Percentiles rank a stretch among this genome's conserved stretches.
Evolutionary conservation across 1,140 invertebrate species (phyloP).

Genomic region (Sesamia nonagrioides): DNA sequence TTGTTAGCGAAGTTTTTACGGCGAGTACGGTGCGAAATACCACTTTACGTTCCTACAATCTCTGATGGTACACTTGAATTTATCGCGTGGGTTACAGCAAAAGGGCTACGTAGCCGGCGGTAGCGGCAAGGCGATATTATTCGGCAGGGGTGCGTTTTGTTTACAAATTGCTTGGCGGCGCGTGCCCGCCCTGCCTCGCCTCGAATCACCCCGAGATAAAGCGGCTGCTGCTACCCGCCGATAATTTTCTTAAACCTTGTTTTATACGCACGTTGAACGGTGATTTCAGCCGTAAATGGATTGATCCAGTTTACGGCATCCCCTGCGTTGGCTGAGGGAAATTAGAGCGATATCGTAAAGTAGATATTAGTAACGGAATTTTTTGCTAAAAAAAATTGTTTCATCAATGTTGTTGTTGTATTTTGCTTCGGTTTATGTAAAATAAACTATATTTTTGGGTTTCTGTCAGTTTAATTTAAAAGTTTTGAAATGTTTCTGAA

Average conservation of each 20-base stretch:
- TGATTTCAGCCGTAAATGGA: conserved; percentile 61
- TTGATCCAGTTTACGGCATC: conserved; percentile 58
- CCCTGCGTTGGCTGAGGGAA: conserved; percentile 18
- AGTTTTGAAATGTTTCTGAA: conserved; percentile 6
- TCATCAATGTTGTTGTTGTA: neutral
- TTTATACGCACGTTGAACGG: conserved; percentile 65
- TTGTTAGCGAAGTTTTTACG: conserved; percentile 44
- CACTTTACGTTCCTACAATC: conserved; percentile 67
- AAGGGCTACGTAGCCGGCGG: conserved; percentile 64
- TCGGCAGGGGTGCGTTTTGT: conserved; percentile 76
- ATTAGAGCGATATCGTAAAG: conserved; percentile 39
- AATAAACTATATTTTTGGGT: too few relatives aligned
- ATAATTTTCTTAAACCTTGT: conserved; percentile 71
- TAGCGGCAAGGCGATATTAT: conserved; percentile 68
- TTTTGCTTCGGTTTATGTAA: neutral
- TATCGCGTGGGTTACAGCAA: conserved; percentile 58
- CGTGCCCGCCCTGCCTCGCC: conserved; percentile 65
- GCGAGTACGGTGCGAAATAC: conserved; percentile 49
- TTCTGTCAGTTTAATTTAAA: neutral
- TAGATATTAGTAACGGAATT: conserved; percentile 23
- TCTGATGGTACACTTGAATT: conserved; percentile 66
- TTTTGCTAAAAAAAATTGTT: conserved; percentile 5
- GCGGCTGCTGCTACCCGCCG: conserved; percentile 60
- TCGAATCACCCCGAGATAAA: conserved; percentile 66
- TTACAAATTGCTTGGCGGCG: conserved; percentile 78